Percentiles rank a stretch among this genome's conserved stretches.
Evolutionary conservation across 2,888 invertebrate genomes (phyloP).

Genomic region (Dendrolimus houi): DNA sequence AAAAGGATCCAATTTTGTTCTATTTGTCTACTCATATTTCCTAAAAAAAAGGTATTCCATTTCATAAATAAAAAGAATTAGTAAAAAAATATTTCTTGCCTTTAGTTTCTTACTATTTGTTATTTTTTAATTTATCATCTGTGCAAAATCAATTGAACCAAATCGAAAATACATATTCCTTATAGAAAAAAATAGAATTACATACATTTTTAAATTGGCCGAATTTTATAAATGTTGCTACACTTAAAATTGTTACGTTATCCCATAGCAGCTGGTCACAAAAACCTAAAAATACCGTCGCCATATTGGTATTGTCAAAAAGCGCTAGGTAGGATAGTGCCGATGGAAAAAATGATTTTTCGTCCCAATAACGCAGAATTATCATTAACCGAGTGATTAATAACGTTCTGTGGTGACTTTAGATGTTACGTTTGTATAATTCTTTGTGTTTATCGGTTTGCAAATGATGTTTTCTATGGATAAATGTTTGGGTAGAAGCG

Average conservation of each 20-base stretch:
- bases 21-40: no score
- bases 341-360: conserved; percentile 68
- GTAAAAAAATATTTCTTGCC: no score
- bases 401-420: conserved; percentile 53
- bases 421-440: conserved; percentile 64
- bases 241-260: conserved; percentile 37
- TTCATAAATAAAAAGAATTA: no score
- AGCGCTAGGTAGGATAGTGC: conserved; percentile 59
- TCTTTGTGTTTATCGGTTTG: conserved; percentile 54
- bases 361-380: conserved; percentile 47
- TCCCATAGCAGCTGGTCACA: conserved; percentile 55
- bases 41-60: no score
- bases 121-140: no score
- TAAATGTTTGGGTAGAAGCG: conserved; percentile 59
- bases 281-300: conserved; percentile 74
- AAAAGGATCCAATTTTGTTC: no score
- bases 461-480: conserved; percentile 70
- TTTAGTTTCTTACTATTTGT: no score
- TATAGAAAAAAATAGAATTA: no score
- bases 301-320: conserved; percentile 78
- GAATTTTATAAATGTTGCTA: conserved; percentile 34
- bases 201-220: not conserved
- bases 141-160: no score
- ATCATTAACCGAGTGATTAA: conserved; percentile 50
- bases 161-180: no score